A percentile compares a stretch with the other conserved stretches of the same genome.
Conservation (phyloP, 2,888 invertebrate species). For the Rhagonycha lutea region DNA sequence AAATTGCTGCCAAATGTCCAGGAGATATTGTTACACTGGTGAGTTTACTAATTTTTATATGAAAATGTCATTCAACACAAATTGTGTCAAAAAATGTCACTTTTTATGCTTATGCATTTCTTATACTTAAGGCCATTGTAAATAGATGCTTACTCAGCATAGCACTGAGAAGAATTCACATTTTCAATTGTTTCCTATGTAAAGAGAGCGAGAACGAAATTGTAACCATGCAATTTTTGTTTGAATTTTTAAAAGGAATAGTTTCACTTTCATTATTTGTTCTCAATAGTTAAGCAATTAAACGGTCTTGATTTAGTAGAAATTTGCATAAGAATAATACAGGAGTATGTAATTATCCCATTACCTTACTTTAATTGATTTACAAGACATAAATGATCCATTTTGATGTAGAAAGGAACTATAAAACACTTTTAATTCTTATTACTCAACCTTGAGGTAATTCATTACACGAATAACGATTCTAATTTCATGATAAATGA, state of each 20-base stretch:
- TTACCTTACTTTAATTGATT: not conserved
- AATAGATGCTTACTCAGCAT: no score
- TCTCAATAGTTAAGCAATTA: not conserved
- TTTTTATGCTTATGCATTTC: no score
- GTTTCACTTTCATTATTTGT: not conserved
- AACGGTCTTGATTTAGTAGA: not conserved
- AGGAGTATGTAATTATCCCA: not conserved
- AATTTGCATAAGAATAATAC: not conserved
- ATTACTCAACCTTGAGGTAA: not conserved
- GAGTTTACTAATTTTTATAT: conserved; percentile 51
- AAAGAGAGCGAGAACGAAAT: no score
- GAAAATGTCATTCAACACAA: not conserved
- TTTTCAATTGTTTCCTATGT: no score
- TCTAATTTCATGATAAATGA: not conserved
- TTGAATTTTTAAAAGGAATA: not conserved
- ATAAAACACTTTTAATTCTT: not conserved
- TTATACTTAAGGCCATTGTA: no score
- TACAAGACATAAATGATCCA: not conserved
- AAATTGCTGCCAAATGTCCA: conserved; percentile 70
- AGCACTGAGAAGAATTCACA: no score
- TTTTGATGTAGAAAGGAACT: not conserved
- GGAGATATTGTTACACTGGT: conserved; percentile 79
- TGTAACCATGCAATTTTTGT: no score
- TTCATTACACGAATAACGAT: not conserved
- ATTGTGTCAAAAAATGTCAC: no score